Evolutionary conservation across 2,113 vertebrate genomes (phyloP), one percentile per base, ranked within the genome.

Genomic region (Lates calcarifer): DNA sequence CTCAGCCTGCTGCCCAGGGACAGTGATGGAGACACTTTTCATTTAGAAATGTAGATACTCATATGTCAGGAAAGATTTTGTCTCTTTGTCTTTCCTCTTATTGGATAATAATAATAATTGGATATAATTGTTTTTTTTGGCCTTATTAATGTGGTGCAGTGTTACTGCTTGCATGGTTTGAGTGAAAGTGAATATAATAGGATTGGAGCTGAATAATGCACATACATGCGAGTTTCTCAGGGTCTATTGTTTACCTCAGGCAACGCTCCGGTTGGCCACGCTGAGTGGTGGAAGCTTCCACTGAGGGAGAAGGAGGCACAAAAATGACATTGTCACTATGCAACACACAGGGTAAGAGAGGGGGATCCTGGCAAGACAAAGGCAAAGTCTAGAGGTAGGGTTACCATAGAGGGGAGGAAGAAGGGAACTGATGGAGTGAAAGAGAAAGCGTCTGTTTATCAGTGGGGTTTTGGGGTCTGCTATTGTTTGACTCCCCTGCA

Each of bases 171-270:
- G 22, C 71, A 4, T 51, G 43, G 31, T 37, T 69, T 47, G 33
- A 74, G 64, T 33, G 55, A 55, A 64, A 29, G n/a, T 31, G 61
- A 65, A n/a, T 37, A 53, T 70, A 80, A 68, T 51, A 24, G 69
- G 65, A 31, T 68, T 53, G 22, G 66, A 86, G 29, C 51, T 88
- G 63, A 84, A 82, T 72, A 66, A 81, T 61, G 58, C 47, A 87
- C 74, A 79, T 58, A 56, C 57, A 67, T 74, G 33, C 41, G 77
- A 82, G 68, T 90, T 82, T 88, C 83, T 79, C 73, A 73, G 62
- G 77, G 75, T 79, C 84, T 87, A 82, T 95, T 95, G 90, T 94
- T 94, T 91, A 94, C 90, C 28, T 87, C 80, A 51, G 72, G 77
- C 83, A 82, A 81, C 81, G 51, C 70, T 89, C 79, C 89, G 86